Base-by-base conservation (phyloP, 2,113 vertebrate genomes). In the Rhabdomys dilectus region DNA sequence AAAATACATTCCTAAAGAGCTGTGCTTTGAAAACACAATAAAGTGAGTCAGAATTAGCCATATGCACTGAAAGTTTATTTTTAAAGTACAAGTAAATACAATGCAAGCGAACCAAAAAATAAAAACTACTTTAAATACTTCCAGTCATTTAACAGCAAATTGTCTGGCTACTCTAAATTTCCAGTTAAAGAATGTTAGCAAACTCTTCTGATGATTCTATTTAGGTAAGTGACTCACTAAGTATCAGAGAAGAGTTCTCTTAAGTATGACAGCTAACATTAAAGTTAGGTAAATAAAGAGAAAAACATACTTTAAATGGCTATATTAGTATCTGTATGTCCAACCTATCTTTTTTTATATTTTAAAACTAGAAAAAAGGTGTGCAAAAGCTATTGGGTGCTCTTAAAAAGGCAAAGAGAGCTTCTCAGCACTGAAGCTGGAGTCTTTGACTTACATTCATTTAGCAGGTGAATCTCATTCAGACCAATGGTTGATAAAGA, bases 291-390 rank as follows among this genome's bases (percentile, higher is more conserved):
- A 45, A 86, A 72, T 64, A 88, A 21, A 76, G 94, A 96, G 80
- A 90, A 88, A 95, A 96, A 77, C 22, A 72, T n/a, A 93, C 1
- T 92, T 94, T 84, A 62, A 92, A 91, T 85, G 24, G 39, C 9
- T 8, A 78, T 81, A 94, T 91, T 80, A 62, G 13, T 31, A 42
- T 39, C 22, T 16, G 7, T 82, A 86, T 31, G 42, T 64, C 42
- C 8, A 7, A 36, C 19, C 29, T 70, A 8, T 6, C 21, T 15
- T 42, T 70, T 91, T 95, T 87, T 60, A 42, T 51, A 95, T 91
- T 95, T 94, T 88, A 95, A 97, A 96, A 58, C 26, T 5, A 95
- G 39, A 36, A 96, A 93, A 93, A 91, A 77, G 89, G 24, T 95
- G n/a, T 53, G 31, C 34, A 88, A 58, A 87, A 78, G 75, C 88